These are phyloP conservation scores for Hoplias malabaricus DNA, from an alignment of 2,113 vertebrate genomes.

Conservation along the genomic window DNA sequence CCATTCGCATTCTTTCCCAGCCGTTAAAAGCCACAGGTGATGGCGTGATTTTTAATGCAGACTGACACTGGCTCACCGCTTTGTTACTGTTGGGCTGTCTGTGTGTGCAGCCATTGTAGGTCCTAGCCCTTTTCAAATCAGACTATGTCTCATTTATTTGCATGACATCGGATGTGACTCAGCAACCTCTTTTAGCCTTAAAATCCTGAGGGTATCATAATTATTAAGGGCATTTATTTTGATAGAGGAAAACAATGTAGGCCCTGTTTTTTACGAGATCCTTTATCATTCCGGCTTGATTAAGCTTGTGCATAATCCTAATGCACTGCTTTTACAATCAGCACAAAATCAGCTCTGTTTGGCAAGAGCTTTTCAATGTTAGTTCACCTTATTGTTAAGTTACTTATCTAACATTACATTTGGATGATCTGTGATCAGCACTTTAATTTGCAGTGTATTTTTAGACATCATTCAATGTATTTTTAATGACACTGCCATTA, in stretches of 20 bases:
- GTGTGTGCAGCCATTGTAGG: too few relatives aligned
- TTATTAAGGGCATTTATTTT: not conserved
- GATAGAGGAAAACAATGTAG: not conserved
- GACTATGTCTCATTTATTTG: not conserved
- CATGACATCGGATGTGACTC: not conserved
- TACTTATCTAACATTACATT: too few relatives aligned
- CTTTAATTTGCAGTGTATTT: too few relatives aligned
- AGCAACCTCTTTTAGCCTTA: not conserved
- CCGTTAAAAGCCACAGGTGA: slow-evolving; percentile 41
- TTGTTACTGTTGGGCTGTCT: not conserved
- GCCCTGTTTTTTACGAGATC: too few relatives aligned
- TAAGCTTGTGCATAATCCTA: not conserved
- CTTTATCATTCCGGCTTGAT: not conserved
- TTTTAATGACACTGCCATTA: too few relatives aligned
- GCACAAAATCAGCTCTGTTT: too few relatives aligned
- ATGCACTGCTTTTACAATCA: too few relatives aligned
- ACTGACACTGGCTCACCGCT: not conserved
- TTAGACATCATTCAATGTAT: too few relatives aligned
- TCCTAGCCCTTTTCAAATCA: too few relatives aligned
- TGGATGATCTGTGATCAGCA: too few relatives aligned
- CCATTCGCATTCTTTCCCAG: slow-evolving; percentile 56
- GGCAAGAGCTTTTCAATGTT: too few relatives aligned
- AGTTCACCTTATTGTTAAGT: too few relatives aligned
- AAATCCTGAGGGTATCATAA: not conserved
- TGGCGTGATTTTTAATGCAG: slow-evolving; percentile 40